Evolutionary conservation across 2,797 vertebrate genomes (phyloP).

Genomic region (Xerus rutilus): DNA sequence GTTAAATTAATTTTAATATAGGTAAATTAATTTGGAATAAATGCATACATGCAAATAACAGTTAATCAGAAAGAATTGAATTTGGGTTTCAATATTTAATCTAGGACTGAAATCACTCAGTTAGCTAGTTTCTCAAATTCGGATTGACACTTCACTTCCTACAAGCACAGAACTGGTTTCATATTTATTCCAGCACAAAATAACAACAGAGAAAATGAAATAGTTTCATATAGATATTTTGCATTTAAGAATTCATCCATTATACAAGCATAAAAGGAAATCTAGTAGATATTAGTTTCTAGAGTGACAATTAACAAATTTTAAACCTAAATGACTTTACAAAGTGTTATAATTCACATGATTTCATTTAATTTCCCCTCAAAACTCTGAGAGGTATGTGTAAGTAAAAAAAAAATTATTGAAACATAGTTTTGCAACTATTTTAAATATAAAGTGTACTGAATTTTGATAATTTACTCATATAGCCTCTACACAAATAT

Average conservation of each 20-base stretch:
- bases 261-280: background rate
- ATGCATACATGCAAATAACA: constrained; percentile 39
- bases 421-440: background rate
- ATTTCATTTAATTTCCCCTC: background rate
- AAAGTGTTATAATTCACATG: background rate
- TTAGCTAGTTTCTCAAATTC: constrained; percentile 77
- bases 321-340: background rate
- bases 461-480: background rate
- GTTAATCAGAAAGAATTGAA: constrained; percentile 8
- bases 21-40: constrained; percentile 64
- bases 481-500: background rate
- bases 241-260: background rate
- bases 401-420: background rate
- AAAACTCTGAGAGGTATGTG: background rate
- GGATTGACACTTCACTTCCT: constrained; percentile 72
- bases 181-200: constrained; percentile 12
- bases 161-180: constrained; percentile 3
- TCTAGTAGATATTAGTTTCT: background rate
- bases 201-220: constrained; percentile 38
- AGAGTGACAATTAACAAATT: constrained; percentile 4
- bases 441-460: background rate
- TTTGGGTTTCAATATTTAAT: constrained; percentile 77
- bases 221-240: background rate
- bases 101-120: constrained; percentile 73
- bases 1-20: constrained; percentile 45